Evolutionary conservation across 2,888 invertebrate species (phyloP).

Genomic region (Lasioglossum vierecki): DNA sequence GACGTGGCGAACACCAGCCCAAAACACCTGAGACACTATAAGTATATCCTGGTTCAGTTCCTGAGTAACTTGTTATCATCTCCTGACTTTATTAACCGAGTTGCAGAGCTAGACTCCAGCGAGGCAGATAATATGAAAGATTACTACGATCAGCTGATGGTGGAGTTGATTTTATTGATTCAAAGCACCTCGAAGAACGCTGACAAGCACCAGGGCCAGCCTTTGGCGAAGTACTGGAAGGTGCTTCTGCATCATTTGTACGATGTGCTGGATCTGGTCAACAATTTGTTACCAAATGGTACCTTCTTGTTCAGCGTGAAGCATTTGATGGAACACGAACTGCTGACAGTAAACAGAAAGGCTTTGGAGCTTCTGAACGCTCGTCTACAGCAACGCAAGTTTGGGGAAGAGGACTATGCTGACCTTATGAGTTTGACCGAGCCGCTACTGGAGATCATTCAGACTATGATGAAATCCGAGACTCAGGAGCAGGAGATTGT

Average conservation of each 20-base stretch:
- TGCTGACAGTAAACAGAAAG: constrained; percentile 90
- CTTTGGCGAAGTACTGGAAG: constrained; percentile 91
- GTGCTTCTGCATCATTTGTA: constrained; percentile 91
- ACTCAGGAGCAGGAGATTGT: constrained; percentile 88
- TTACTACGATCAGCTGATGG: constrained; percentile 89
- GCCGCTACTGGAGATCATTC: constrained; percentile 87
- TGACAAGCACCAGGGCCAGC: constrained; percentile 86
- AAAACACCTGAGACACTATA: constrained; percentile 93
- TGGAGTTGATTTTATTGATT: constrained; percentile 88
- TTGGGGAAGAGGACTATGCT: constrained; percentile 85
- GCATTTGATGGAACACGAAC: constrained; percentile 89
- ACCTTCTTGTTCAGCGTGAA: constrained; percentile 92
- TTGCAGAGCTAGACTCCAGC: constrained; percentile 85
- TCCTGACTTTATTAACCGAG: constrained; percentile 88
- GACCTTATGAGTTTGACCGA: constrained; percentile 87
- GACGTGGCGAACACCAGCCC: constrained; percentile 88
- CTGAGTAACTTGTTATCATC: constrained; percentile 89
- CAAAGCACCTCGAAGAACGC: constrained; percentile 87
- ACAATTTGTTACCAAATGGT: constrained; percentile 90
- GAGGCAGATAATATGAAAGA: constrained; percentile 86
- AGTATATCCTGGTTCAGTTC: constrained; percentile 91
- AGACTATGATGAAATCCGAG: constrained; percentile 84
- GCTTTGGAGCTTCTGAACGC: constrained; percentile 94
- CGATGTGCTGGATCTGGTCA: constrained; percentile 88
- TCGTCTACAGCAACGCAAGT: constrained; percentile 90